Conservation (phyloP, 2,888 invertebrate genomes). For the Melolontha melolontha region DNA sequence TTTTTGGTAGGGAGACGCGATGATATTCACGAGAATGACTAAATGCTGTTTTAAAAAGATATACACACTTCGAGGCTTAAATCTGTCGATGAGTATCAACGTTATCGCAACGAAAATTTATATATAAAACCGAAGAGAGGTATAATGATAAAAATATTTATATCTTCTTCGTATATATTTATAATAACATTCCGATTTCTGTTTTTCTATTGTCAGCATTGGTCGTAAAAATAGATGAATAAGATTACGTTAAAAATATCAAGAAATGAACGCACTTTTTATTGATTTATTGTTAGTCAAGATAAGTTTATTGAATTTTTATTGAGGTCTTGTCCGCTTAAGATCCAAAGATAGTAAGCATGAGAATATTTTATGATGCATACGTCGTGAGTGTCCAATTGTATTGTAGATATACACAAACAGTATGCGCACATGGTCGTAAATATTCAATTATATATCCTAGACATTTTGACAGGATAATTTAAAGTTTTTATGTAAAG, state of each 20-base stretch:
- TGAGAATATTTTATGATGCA: too few species aligned
- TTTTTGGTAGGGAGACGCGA: conserved; percentile 24
- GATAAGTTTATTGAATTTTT: too few species aligned
- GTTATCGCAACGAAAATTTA: not conserved
- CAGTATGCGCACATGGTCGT: too few species aligned
- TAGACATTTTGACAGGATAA: too few species aligned
- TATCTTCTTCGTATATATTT: conserved; percentile 13
- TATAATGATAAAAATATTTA: conserved; percentile 29
- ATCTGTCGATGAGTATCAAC: conserved; percentile 12
- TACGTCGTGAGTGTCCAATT: too few species aligned
- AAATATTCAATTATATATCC: too few species aligned
- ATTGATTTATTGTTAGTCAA: conserved; percentile 26
- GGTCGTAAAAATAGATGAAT: conserved; percentile 11
- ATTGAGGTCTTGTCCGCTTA: too few species aligned
- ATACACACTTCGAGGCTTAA: conserved; percentile 10
- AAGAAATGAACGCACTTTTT: not conserved
- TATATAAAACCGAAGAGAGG: conserved; percentile 8
- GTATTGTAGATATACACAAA: too few species aligned
- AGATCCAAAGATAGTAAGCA: too few species aligned
- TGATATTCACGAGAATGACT: conserved; percentile 16
- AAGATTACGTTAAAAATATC: conserved; percentile 7
- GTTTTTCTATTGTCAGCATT: conserved; percentile 16
- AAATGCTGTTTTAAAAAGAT: conserved; percentile 17
- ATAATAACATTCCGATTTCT: conserved; percentile 4
- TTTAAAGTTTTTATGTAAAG: too few species aligned